These are phyloP conservation scores for Patella caerulea DNA, from an alignment of 2,888 invertebrate genomes.

Conservation along the genomic window DNA sequence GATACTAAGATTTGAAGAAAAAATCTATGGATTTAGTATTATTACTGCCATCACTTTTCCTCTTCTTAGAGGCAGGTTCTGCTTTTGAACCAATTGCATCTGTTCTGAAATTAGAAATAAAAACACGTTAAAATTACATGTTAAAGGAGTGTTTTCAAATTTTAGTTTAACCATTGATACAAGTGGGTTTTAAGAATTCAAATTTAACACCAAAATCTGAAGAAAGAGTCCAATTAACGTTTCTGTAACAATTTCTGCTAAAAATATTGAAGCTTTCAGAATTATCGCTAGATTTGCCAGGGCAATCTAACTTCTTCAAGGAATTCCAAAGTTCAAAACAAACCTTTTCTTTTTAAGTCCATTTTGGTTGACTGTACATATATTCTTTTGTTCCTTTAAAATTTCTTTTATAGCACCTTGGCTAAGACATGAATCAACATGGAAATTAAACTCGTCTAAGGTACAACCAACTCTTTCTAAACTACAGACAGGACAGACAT, in stretches of 20 bases:
- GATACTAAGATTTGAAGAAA: conserved; percentile 16
- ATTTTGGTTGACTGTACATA: background rate
- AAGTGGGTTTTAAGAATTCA: too few species aligned
- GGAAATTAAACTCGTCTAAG: conserved; percentile 57
- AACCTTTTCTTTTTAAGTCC: background rate
- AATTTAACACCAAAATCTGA: too few species aligned
- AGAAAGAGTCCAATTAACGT: too few species aligned
- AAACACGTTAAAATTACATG: too few species aligned
- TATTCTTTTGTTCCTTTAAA: conserved; percentile 47
- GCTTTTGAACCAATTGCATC: background rate
- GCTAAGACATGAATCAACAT: conserved; percentile 65
- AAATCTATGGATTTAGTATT: conserved; percentile 19
- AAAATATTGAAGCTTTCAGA: background rate
- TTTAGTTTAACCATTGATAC: too few species aligned
- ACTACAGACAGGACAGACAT: conserved; percentile 61
- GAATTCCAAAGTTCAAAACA: too few species aligned
- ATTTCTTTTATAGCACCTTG: conserved; percentile 56
- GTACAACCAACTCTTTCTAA: conserved; percentile 46
- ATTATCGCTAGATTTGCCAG: background rate
- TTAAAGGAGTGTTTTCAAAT: too few species aligned
- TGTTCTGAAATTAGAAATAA: background rate
- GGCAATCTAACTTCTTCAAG: too few species aligned
- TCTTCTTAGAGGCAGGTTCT: conserved; percentile 10
- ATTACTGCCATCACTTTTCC: background rate
- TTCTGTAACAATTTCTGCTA: too few species aligned